Percentiles rank a stretch among this genome's conserved stretches.
phyloP scores from a whole-genome alignment of 1,140 invertebrate species.

The Cepaea nemoralis region DNA sequence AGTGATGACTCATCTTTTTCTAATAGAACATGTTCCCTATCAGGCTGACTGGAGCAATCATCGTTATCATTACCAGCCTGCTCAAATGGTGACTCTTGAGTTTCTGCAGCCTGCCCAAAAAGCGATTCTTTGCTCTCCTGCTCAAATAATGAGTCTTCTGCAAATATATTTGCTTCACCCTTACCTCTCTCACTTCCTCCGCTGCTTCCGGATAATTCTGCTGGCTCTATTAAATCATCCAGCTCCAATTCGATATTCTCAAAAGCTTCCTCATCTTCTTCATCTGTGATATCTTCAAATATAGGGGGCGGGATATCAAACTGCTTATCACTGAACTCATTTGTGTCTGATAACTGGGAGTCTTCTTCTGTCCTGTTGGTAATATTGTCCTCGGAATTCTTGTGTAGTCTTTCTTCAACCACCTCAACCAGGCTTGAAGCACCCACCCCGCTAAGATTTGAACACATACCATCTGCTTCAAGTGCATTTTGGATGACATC shows the following conservation, averaged over 20 bases:
- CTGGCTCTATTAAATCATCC: conserved; percentile 30
- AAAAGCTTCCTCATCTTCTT: conserved; percentile 29
- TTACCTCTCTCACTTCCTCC: not conserved
- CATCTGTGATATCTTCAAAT: conserved; percentile 43
- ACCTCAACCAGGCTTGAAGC: not conserved
- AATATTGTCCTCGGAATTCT: not conserved
- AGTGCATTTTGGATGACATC: not conserved
- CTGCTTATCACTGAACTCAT: not conserved
- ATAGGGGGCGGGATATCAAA: conserved; percentile 1
- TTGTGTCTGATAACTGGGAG: not conserved
- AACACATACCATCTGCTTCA: not conserved
- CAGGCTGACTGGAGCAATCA: not conserved
- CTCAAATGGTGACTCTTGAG: not conserved
- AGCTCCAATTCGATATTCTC: conserved; percentile 40
- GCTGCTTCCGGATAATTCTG: conserved; percentile 22
- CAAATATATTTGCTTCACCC: not conserved
- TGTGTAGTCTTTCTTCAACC: not conserved
- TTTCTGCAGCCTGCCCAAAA: not conserved
- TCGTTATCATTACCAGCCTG: not conserved
- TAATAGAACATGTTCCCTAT: not conserved
- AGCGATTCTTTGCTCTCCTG: not conserved
- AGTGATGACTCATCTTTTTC: not conserved
- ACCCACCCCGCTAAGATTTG: not conserved
- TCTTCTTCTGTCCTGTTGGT: not conserved
- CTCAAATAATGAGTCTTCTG: not conserved